Conservation (phyloP, 2,797 vertebrate genomes). For the Psittacula derbiana region DNA sequence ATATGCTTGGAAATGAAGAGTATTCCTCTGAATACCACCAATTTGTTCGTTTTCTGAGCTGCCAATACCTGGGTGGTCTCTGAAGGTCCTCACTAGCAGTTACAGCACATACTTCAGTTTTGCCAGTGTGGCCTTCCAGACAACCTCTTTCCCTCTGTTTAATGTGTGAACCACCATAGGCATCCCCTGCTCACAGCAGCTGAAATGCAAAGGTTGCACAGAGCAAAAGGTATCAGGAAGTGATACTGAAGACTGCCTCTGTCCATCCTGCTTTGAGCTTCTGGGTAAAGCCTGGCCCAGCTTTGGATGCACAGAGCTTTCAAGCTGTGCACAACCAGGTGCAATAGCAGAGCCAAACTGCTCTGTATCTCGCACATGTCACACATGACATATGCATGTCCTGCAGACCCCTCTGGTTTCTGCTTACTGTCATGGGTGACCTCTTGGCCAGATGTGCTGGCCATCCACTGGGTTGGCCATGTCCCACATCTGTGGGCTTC, state of each 20-base stretch:
- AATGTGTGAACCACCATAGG: fast-evolving
- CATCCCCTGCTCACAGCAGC: fast-evolving
- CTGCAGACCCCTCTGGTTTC: fast-evolving
- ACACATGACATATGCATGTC: fast-evolving
- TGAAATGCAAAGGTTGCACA: not conserved
- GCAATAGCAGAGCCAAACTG: not conserved
- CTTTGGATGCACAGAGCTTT: fast-evolving
- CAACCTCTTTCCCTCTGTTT: not conserved
- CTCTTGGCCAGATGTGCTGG: not conserved
- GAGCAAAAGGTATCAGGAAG: not conserved
- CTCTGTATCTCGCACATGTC: fast-evolving
- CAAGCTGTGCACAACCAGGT: not conserved
- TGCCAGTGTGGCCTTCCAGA: not conserved
- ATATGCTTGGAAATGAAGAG: conserved; percentile 65
- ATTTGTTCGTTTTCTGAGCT: conserved; percentile 65
- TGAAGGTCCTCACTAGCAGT: not conserved
- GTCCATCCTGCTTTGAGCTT: not conserved
- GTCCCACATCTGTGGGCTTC: not conserved
- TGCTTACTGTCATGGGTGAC: fast-evolving
- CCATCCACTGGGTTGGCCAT: fast-evolving
- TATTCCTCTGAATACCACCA: conserved; percentile 64
- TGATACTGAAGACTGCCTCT: not conserved
- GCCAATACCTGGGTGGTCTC: not conserved
- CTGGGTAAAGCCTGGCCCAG: too few species aligned
- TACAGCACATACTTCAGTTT: not conserved